These are phyloP conservation scores for Elephas maximus DNA, from an alignment of 2,113 vertebrate genomes.

Conservation along the genomic window DNA sequence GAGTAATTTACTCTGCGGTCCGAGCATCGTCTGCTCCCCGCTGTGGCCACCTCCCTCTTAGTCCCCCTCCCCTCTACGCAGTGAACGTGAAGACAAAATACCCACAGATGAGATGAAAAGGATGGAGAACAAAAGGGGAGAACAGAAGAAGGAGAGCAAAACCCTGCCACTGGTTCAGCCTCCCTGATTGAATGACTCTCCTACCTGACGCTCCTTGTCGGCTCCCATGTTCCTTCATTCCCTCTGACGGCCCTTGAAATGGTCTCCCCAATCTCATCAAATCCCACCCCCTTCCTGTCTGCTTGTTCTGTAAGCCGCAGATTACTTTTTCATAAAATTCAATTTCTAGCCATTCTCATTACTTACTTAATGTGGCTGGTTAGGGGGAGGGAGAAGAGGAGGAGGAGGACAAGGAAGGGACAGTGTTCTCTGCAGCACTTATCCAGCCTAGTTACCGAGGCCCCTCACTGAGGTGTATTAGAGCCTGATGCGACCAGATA, in stretches of 20 bases:
- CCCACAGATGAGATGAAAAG: constrained; percentile 76
- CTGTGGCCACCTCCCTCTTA: constrained; percentile 7
- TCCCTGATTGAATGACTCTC: constrained; percentile 84
- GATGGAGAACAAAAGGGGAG: not conserved
- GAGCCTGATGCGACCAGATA: constrained; percentile 65
- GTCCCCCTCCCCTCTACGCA: constrained; percentile 32
- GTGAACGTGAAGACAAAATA: constrained; percentile 82
- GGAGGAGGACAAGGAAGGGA: not conserved
- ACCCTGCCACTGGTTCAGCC: not conserved
- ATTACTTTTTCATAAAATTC: constrained; percentile 89
- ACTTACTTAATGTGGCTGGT: constrained; percentile 87
- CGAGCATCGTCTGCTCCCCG: constrained; percentile 24
- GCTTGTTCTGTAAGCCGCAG: constrained; percentile 84
- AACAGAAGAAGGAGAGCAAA: not conserved
- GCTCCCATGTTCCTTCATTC: constrained; percentile 83
- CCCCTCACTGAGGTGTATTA: constrained; percentile 72
- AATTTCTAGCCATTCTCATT: constrained; percentile 89
- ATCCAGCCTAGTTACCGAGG: constrained; percentile 63
- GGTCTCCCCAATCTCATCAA: constrained; percentile 78
- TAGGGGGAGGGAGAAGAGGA: not conserved
- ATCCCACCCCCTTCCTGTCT: constrained; percentile 81
- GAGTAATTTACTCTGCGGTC: constrained; percentile 62
- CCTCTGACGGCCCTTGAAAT: constrained; percentile 73
- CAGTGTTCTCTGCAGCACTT: not conserved
- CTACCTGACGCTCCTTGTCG: constrained; percentile 80